These are phyloP conservation scores for Tor tambroides DNA, from an alignment of 2,113 vertebrate genomes.

Conservation along the genomic window DNA sequence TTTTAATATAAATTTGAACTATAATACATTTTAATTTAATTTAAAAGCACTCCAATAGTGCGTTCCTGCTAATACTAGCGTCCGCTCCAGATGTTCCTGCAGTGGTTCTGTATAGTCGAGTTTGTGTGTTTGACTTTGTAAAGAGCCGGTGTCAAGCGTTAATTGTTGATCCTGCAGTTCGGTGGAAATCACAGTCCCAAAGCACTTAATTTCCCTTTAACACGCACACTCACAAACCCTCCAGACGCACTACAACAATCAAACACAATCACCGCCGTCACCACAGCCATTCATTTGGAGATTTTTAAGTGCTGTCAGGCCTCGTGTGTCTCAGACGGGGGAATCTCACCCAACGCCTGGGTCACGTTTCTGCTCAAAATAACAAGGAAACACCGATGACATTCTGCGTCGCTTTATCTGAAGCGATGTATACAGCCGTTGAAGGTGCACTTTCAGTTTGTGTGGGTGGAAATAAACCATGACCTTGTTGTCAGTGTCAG, in stretches of 20 bases:
- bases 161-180: slow-evolving; percentile 57
- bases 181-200: slow-evolving; percentile 30
- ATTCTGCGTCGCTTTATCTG: neutral
- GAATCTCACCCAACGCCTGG: neutral
- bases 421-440: neutral
- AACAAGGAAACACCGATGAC: neutral
- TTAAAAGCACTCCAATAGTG: neutral
- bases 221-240: neutral
- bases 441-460: neutral
- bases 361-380: neutral
- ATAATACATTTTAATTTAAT: neutral
- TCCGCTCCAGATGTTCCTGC: neutral
- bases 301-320: slow-evolving; percentile 1
- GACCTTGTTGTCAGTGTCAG: neutral
- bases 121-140: slow-evolving; percentile 62
- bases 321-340: neutral
- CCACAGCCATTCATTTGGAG: neutral
- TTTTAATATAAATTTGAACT: no score
- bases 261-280: neutral
- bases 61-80: neutral
- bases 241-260: neutral
- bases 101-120: neutral
- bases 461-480: neutral
- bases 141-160: slow-evolving; percentile 75
- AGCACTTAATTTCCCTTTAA: slow-evolving; percentile 31